Evolutionary conservation across 2,888 invertebrate species (phyloP), one percentile per base, ranked within the genome.

Genomic region (Steinernema carpocapsae): DNA sequence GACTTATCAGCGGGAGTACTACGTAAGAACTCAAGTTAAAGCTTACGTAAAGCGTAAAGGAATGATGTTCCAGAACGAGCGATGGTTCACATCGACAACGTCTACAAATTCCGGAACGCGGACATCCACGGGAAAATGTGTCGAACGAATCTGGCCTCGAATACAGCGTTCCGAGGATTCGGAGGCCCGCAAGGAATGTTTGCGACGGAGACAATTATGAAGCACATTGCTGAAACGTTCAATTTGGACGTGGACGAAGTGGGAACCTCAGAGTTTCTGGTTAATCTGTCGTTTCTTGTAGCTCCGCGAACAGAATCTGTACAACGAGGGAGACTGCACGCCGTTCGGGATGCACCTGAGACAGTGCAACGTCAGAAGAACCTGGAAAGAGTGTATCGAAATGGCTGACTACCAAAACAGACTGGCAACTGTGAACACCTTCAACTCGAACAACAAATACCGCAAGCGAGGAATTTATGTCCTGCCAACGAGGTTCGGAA

Each of bases 141-240:
- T 86, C 92, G 91, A 88, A 97, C 96, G 0, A 95, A 97, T 89
- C 88, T 94, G 71, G 92, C 94, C 0, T 94, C 94, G 0, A 94
- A 94, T 87, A 96, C 95, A 0, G 96, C 96, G 0, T 96, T 95
- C 86, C 90, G 96, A 83, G 94, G 94, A 3, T 95, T 94, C 85
- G 95, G 95, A 6, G 94, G 92, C 0, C 95, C 95, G 0, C 95
- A 95, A 87, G 94, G 93, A 37, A 94, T 94, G 94, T 93, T 93
- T 86, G 91, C 92, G 0, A 93, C 91, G 0, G 95, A 95, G 88
- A 91, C 90, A 80, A 92, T 94, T 82, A 91, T 94, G 48, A 90
- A 92, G 77, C 92, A 93, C 79, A 90, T 94, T 17, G 94, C 95
- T 0, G 90, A 84, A 59, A 64, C 80, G 24, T 76, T 75, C 29